A percentile compares a stretch with the other conserved stretches of the same genome.
Evolutionary conservation across 2,888 invertebrate genomes (phyloP).

Genomic region (Tetragnatha montana): DNA sequence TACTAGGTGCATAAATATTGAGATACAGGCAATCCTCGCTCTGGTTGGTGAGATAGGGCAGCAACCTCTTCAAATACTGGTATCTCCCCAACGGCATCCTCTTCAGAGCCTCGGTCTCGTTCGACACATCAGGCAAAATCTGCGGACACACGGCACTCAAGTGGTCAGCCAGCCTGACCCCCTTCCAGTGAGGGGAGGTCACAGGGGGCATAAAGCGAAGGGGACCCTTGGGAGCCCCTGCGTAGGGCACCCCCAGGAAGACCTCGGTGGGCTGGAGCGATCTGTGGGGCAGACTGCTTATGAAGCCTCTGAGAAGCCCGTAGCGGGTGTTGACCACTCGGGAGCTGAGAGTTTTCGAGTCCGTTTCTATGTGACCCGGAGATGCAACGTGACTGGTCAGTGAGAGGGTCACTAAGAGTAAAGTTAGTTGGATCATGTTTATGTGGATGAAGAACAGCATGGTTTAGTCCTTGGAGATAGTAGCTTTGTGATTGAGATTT

Average conservation of each 20-base stretch:
- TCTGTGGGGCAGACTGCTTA: conserved; percentile 71
- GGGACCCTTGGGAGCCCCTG: conserved; percentile 75
- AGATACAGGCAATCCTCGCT: conserved; percentile 97
- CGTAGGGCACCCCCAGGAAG: conserved; percentile 80
- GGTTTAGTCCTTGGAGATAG: background rate
- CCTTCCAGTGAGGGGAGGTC: conserved; percentile 76
- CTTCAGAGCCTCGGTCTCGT: conserved; percentile 74
- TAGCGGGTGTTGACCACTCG: conserved; percentile 75
- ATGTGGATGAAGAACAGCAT: too few relatives aligned
- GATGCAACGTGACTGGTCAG: background rate
- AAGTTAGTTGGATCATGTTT: background rate
- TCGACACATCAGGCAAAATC: conserved; percentile 73
- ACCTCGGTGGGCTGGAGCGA: conserved; percentile 88
- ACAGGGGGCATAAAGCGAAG: conserved; percentile 77
- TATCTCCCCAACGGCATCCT: conserved; percentile 76
- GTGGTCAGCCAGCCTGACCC: conserved; percentile 73
- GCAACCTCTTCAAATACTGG: conserved; percentile 76
- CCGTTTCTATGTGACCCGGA: conserved; percentile 30
- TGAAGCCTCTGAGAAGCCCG: conserved; percentile 75
- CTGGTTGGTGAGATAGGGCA: conserved; percentile 85
- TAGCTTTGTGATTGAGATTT: background rate
- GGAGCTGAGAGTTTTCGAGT: conserved; percentile 71
- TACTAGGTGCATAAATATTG: conserved; percentile 94
- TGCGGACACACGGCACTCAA: conserved; percentile 77
- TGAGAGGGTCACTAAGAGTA: background rate